Percentiles rank a stretch among this genome's conserved stretches.
Evolutionary conservation across 2,113 vertebrate species (phyloP).

Genomic region (Xenopus tropicalis): DNA sequence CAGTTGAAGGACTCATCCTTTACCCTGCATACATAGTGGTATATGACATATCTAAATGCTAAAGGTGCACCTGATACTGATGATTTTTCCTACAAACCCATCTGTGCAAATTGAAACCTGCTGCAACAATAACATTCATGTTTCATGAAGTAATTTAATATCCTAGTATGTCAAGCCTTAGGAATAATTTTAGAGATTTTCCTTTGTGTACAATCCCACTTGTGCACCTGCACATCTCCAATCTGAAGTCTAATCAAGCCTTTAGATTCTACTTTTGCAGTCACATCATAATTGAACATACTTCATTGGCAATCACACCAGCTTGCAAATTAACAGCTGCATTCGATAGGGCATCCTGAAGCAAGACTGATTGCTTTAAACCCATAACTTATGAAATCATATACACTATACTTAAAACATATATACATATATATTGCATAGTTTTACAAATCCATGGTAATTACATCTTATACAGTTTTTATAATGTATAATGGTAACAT

Average conservation of each 20-base stretch:
- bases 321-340: neutral
- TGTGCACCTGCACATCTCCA: neutral
- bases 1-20: no score
- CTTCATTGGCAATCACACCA: neutral
- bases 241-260: neutral
- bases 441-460: neutral
- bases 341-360: neutral
- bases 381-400: neutral
- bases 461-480: neutral
- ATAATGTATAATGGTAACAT: no score
- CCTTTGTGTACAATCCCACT: neutral
- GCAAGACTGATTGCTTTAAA: neutral
- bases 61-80: no score
- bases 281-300: neutral
- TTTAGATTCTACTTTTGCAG: neutral
- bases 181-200: neutral
- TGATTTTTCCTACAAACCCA: no score
- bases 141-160: neutral
- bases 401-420: neutral
- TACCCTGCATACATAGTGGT: no score
- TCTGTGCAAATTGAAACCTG: no score
- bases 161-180: neutral
- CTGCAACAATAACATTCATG: no score
- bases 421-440: neutral
- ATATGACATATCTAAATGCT: no score